Evolutionary conservation across 1,140 invertebrate species (phyloP).

Genomic region (Polyergus mexicanus): DNA sequence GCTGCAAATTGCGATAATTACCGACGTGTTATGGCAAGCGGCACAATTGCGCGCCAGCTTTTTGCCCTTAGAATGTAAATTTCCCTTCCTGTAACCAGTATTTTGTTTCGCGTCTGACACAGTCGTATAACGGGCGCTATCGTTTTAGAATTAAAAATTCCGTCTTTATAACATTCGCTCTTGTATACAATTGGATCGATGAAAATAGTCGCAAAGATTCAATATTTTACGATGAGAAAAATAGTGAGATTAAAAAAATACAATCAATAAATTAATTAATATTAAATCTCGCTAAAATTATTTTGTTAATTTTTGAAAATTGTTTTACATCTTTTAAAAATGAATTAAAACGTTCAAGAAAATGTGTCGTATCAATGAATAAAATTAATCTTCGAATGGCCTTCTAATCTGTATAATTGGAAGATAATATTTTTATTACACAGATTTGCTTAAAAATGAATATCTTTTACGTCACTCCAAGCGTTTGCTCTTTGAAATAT

Average conservation of each 20-base stretch:
- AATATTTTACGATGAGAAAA: background rate
- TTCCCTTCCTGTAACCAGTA: constrained; percentile 19
- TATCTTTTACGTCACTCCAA: too few relatives aligned
- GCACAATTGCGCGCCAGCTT: constrained; percentile 17
- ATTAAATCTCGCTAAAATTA: background rate
- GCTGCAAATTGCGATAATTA: constrained; percentile 44
- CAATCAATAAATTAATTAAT: background rate
- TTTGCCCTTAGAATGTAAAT: constrained; percentile 42
- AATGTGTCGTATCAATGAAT: too few relatives aligned
- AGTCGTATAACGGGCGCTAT: constrained; percentile 9
- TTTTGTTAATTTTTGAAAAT: too few relatives aligned
- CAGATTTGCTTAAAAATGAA: background rate
- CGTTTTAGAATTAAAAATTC: constrained; percentile 15
- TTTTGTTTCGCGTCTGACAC: constrained; percentile 35
- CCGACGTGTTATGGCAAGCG: background rate
- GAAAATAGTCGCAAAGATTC: background rate
- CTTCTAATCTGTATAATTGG: background rate
- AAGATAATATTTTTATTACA: background rate
- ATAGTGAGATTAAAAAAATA: background rate
- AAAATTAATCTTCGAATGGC: background rate
- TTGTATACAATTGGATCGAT: constrained; percentile 10
- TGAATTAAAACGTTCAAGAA: background rate
- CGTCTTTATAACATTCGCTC: background rate
- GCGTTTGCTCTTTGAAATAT: background rate
- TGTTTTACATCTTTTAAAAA: background rate